Percentiles rank a stretch among this genome's conserved stretches.
Evolutionary conservation across 2,888 invertebrate genomes (phyloP).

Genomic region (Nematopogon swammerdamellus): DNA sequence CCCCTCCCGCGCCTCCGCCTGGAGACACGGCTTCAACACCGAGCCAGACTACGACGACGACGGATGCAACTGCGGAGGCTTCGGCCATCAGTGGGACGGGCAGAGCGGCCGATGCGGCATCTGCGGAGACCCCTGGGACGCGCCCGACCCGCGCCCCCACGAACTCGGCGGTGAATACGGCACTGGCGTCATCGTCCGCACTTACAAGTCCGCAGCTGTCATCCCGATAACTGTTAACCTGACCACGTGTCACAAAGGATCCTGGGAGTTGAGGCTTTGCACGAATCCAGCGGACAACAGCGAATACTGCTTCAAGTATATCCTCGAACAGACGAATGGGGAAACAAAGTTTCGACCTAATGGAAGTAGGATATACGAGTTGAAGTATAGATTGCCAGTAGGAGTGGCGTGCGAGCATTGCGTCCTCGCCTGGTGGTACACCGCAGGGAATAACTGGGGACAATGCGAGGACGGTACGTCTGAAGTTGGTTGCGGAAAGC

Average conservation of each 20-base stretch:
- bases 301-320: conserved; percentile 71
- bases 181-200: conserved; percentile 68
- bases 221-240: conserved; percentile 70
- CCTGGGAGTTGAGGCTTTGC: conserved; percentile 79
- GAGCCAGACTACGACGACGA: conserved; percentile 82
- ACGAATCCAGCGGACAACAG: conserved; percentile 63
- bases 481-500: conserved; percentile 79
- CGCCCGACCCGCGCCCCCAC: conserved; percentile 64
- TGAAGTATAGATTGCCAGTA: conserved; percentile 57
- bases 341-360: conserved; percentile 65
- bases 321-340: conserved; percentile 56
- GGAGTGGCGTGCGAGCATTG: conserved; percentile 73
- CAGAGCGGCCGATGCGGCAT: conserved; percentile 78
- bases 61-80: conserved; percentile 80
- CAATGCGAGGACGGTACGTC: conserved; percentile 64
- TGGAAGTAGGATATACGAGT: conserved; percentile 65
- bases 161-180: conserved; percentile 81
- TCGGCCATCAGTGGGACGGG: conserved; percentile 67
- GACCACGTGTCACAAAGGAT: conserved; percentile 80
- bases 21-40: conserved; percentile 77
- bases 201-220: conserved; percentile 61
- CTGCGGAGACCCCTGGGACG: conserved; percentile 80
- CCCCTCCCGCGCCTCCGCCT: conserved; percentile 75
- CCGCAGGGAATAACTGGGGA: conserved; percentile 84
- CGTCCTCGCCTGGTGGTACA: conserved; percentile 82